Conservation (phyloP, 2,113 vertebrate genomes). For the Turnix velox region DNA sequence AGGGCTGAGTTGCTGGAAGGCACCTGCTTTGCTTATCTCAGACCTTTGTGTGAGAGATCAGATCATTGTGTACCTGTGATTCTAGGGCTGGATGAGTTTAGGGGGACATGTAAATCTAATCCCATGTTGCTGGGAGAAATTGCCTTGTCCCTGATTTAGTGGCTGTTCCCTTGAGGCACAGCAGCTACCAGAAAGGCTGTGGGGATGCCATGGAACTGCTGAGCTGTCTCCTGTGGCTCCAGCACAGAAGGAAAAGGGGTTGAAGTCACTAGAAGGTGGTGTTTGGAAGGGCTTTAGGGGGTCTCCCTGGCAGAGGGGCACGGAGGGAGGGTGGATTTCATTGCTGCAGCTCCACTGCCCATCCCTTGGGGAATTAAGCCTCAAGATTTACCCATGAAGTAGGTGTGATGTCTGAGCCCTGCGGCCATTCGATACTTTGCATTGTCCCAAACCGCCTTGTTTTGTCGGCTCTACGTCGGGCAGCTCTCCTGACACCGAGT, state of each 20-base stretch:
- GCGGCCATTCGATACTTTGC: background rate
- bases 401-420: background rate
- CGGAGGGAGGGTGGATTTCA: rapidly evolving
- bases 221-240: background rate
- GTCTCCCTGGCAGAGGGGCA: background rate
- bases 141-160: rapidly evolving
- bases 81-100: background rate
- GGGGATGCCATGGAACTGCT: background rate
- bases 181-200: background rate
- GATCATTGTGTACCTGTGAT: background rate
- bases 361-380: background rate
- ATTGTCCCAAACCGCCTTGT: background rate
- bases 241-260: background rate
- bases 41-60: background rate
- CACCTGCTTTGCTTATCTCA: background rate
- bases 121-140: background rate
- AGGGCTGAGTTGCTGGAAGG: background rate
- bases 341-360: background rate
- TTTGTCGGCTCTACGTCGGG: background rate
- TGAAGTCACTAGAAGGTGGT: background rate
- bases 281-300: background rate
- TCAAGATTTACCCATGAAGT: background rate
- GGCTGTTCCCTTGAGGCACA: background rate
- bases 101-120: background rate
- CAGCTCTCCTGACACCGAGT: background rate